Conservation (phyloP, 37 sponge, comb jelly and placozoan genomes). For the Petrosia ficiformis region DNA sequence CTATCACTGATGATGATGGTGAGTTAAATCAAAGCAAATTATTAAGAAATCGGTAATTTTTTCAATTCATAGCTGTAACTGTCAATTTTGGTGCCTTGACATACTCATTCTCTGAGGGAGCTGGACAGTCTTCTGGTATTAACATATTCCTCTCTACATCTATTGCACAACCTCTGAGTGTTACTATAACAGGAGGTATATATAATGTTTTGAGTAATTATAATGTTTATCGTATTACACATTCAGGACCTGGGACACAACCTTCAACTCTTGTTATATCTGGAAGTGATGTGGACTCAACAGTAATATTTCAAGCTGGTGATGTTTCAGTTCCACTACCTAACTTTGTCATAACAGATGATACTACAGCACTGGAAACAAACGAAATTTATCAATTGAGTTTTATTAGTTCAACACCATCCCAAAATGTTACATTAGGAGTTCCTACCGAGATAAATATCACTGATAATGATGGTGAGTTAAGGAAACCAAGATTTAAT, state of each 20-base stretch:
- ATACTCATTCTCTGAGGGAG: slow-evolving; percentile 3
- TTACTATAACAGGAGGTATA: slow-evolving; percentile 1
- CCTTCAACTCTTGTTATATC: not conserved
- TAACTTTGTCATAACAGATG: too few relatives aligned
- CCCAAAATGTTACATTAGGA: too few relatives aligned
- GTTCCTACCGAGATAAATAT: too few relatives aligned
- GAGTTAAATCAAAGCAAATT: too few relatives aligned
- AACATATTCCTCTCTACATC: not conserved
- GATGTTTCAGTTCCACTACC: not conserved
- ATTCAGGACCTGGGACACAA: not conserved
- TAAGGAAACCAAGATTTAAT: too few relatives aligned
- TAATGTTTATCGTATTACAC: not conserved
- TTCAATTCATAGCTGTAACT: not conserved
- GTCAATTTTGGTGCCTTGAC: not conserved
- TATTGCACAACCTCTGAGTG: not conserved
- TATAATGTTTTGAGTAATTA: too few relatives aligned
- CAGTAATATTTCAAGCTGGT: not conserved
- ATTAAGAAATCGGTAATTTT: too few relatives aligned
- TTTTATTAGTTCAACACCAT: too few relatives aligned
- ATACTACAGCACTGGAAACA: too few relatives aligned
- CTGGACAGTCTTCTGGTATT: not conserved
- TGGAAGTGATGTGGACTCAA: not conserved
- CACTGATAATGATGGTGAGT: too few relatives aligned
- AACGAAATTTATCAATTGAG: too few relatives aligned
- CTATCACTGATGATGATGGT: slow-evolving; percentile 11